These are phyloP conservation scores for Ptilodon capucinus DNA, from an alignment of 2,888 invertebrate species.

Conservation along the genomic window DNA sequence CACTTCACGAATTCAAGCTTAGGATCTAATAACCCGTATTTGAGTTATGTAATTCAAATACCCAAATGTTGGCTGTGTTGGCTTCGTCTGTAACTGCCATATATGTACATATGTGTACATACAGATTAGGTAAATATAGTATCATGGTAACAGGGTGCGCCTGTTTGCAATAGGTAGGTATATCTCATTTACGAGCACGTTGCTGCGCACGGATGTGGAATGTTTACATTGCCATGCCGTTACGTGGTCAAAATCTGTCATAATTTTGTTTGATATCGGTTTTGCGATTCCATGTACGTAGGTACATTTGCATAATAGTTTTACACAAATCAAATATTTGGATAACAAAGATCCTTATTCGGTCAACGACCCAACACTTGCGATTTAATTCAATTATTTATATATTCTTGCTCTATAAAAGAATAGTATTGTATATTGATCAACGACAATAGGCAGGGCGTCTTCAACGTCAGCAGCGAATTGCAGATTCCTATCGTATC, in stretches of 20 bases:
- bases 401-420: constrained; percentile 57
- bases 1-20: constrained; percentile 37
- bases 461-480: constrained; percentile 67
- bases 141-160: constrained; percentile 61
- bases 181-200: constrained; percentile 56
- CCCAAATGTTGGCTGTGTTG: constrained; percentile 52
- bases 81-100: constrained; percentile 45
- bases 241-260: constrained; percentile 45
- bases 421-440: constrained; percentile 41
- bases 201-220: constrained; percentile 54
- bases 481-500: constrained; percentile 77
- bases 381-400: constrained; percentile 47
- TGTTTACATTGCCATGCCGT: constrained; percentile 47
- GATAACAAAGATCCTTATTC: constrained; percentile 29
- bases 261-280: constrained; percentile 30
- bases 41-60: constrained; percentile 66
- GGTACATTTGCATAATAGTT: constrained; percentile 12
- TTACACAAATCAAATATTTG: constrained; percentile 34
- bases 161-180: constrained; percentile 63
- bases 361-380: constrained; percentile 52
- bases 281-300: constrained; percentile 11
- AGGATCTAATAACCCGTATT: constrained; percentile 63
- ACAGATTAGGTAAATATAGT: constrained; percentile 44
- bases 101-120: constrained; percentile 42
- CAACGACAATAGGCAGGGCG: constrained; percentile 58